Base-by-base conservation (phyloP, 53 echinoderm and acorn worm species). In the Holothuria leucospilota region DNA sequence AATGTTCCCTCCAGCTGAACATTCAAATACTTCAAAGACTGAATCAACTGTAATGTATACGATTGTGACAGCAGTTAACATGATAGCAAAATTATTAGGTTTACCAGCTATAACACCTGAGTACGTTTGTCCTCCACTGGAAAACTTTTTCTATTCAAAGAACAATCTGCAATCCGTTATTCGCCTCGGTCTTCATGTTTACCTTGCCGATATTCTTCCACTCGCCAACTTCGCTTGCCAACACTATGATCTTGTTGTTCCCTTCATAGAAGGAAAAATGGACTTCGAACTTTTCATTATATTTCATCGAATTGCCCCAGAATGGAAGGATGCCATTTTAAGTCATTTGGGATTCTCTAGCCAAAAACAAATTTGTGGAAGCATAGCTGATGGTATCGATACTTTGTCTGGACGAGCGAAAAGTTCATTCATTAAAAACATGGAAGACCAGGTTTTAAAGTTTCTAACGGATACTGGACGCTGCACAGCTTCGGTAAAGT, bases 141-240 rank as follows among this genome's bases (percentile, higher is more conserved):
- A 56, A 29, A 8, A 59, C 7, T 78, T 78, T 59, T 26, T 41
- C 6, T 26, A 78, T 25, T 78, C 59, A 25, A 27, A 20, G n/a
- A 78, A 78, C 6, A 46, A 46, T 46, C 78, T 59, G 18, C 78
- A 59, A 78, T 27, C 78, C 28, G 59, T 78, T 11, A 14, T 59
- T 78, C 56, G 59, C 24, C 12, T 56, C 10, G 28, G 53, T 14
- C 13, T 78, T 11, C 27, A 78, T 59, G 29, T 8, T 25, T 58
- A 23, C 9, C 58, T 78, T 4, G 78, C 26, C 13, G 27, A 78
- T 12, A 15, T 78, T 15, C 20, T 59, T 20, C 78, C 78, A 4
- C n/a, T 26, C 2, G 56, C 29, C 15, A 10, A 26, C 28, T 3
- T 30, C 18, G 11, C 58, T 29, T 78, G 78, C 26, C 53, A 28